Conservation (phyloP, 2,797 vertebrate genomes). For the Garrulus glandarius region DNA sequence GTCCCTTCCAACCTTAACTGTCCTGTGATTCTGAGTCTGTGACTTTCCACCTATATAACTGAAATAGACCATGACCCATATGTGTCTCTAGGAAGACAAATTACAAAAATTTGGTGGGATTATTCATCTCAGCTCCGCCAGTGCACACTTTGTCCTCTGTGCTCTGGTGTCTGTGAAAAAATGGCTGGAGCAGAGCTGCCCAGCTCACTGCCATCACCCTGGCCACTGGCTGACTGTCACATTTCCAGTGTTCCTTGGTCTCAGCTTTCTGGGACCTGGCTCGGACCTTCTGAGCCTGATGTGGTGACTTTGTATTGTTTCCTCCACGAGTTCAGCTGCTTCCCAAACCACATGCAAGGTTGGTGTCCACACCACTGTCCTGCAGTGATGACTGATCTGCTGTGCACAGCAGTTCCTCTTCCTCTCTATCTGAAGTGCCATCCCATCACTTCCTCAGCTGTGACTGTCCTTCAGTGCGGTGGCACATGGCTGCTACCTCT, state of each 20-base stretch:
- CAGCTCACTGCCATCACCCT: neutral
- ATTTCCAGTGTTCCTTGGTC: neutral
- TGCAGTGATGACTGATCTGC: neutral
- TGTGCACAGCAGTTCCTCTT: neutral
- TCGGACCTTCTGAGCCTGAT: neutral
- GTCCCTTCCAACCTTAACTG: neutral
- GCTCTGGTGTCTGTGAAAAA: neutral
- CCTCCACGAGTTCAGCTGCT: neutral
- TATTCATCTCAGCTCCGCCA: neutral
- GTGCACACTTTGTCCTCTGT: neutral
- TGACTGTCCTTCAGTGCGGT: fast-evolving
- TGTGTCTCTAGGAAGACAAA: neutral
- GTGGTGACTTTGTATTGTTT: neutral
- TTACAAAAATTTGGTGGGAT: neutral
- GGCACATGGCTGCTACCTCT: fast-evolving
- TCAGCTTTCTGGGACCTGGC: neutral
- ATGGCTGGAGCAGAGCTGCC: neutral
- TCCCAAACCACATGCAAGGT: fast-evolving
- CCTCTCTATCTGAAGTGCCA: neutral
- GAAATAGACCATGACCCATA: neutral
- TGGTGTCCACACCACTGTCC: neutral
- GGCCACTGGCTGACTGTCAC: neutral
- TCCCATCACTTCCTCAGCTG: fast-evolving
- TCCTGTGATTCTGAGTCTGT: neutral
- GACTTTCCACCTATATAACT: neutral